A percentile compares a stretch with the other conserved stretches of the same genome.
Conservation (phyloP, 2,888 invertebrate genomes). For the Coecobrya sp. region DNA sequence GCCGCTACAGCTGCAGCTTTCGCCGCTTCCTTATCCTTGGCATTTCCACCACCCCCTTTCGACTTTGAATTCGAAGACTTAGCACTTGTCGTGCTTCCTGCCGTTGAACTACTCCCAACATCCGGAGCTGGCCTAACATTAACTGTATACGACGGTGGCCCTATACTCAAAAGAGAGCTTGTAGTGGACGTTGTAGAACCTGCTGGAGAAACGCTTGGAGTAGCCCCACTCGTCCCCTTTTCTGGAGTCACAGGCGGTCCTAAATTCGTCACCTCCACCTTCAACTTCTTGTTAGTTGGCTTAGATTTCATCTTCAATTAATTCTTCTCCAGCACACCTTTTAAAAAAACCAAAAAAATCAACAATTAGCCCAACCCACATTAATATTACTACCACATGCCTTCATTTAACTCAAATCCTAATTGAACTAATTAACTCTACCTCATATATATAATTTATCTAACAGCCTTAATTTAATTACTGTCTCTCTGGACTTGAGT, state of each 20-base stretch:
- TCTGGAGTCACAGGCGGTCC: slow-evolving; percentile 65
- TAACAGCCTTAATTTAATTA: too few relatives aligned
- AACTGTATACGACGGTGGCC: slow-evolving; percentile 49
- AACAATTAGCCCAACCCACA: too few relatives aligned
- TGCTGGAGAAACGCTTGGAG: slow-evolving; percentile 71
- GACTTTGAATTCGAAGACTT: slow-evolving; percentile 53
- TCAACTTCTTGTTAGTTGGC: slow-evolving; percentile 82
- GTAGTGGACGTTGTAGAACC: slow-evolving; percentile 64
- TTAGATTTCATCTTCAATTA: slow-evolving; percentile 84
- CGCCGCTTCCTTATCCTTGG: neutral
- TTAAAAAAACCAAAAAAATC: neutral
- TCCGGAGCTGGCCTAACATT: neutral
- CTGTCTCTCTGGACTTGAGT: too few relatives aligned
- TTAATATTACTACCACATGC: too few relatives aligned
- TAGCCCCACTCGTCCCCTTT: neutral
- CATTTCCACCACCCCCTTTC: slow-evolving; percentile 41
- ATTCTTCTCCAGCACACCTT: neutral
- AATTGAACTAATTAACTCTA: too few relatives aligned
- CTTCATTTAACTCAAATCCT: too few relatives aligned
- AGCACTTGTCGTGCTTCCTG: neutral
- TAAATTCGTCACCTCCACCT: slow-evolving; percentile 70
- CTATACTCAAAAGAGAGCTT: slow-evolving; percentile 70
- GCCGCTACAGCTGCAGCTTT: neutral
- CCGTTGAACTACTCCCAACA: neutral
- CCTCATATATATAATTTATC: too few relatives aligned